Evolutionary conservation across 2,113 vertebrate species (phyloP).

Genomic region (Crypturellus undulatus): DNA sequence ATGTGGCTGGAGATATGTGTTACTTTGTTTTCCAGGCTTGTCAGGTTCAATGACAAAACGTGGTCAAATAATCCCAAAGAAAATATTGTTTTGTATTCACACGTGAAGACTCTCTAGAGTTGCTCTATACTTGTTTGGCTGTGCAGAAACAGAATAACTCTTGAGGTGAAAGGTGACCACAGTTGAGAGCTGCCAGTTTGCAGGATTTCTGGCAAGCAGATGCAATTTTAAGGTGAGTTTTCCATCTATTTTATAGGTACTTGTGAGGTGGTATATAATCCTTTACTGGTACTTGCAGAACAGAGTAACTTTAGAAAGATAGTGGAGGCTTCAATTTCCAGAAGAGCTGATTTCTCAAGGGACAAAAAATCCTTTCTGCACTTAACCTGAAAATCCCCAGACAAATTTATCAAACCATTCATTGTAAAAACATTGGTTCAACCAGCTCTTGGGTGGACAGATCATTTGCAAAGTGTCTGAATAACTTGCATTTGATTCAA

Average conservation of each 20-base stretch:
- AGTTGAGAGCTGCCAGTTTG: background rate
- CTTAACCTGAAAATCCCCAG: background rate
- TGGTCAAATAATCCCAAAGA: background rate
- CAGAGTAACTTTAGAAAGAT: background rate
- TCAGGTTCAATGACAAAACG: background rate
- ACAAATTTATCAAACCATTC: background rate
- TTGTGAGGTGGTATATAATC: background rate
- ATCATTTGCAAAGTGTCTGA: background rate
- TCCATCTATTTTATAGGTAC: background rate
- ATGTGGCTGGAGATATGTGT: background rate
- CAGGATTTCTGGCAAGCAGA: constrained; percentile 5
- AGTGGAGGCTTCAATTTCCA: background rate
- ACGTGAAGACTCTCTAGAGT: background rate
- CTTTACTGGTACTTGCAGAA: background rate
- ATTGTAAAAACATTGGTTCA: background rate
- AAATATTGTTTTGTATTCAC: background rate
- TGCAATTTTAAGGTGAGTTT: background rate
- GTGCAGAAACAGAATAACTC: background rate
- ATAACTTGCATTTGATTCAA: background rate
- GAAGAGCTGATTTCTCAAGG: background rate
- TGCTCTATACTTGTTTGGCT: background rate
- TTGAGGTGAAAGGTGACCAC: background rate
- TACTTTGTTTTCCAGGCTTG: background rate
- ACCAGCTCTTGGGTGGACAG: background rate
- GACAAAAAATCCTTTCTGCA: background rate